phyloP scores from a whole-genome alignment of 1,140 invertebrate species.

The Augochlora pura region DNA sequence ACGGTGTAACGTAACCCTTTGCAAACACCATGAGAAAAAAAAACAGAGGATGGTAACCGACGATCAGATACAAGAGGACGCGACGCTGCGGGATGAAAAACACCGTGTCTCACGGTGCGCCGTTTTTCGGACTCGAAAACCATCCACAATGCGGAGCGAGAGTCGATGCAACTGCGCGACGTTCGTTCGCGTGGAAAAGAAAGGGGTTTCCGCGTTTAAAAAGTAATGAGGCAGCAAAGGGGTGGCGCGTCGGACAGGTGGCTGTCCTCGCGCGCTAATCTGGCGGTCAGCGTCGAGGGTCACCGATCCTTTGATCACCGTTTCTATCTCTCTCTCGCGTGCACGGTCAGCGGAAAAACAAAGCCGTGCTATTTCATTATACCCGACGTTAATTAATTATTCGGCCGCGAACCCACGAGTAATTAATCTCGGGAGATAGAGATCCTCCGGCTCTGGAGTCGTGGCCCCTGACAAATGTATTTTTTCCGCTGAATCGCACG shows the following conservation, averaged over 20 bases:
- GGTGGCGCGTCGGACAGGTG: not conserved
- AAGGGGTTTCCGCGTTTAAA: constrained; percentile 10
- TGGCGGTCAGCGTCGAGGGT: constrained; percentile 45
- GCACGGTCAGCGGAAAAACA: constrained; percentile 49
- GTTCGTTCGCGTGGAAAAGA: not conserved
- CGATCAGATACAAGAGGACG: constrained; percentile 2
- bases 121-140: constrained; percentile 19
- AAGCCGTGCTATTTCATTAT: constrained; percentile 70
- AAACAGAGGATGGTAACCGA: constrained; percentile 41
- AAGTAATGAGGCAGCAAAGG: not conserved
- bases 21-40: constrained; percentile 66
- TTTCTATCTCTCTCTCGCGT: not conserved
- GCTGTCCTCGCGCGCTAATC: constrained; percentile 19
- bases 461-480: constrained; percentile 73
- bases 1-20: constrained; percentile 65
- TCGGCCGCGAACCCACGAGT: constrained; percentile 60
- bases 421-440: constrained; percentile 74
- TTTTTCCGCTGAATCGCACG: constrained; percentile 77
- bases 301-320: constrained; percentile 44
- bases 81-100: constrained; percentile 9
- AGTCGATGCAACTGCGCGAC: constrained; percentile 44
- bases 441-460: constrained; percentile 35
- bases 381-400: constrained; percentile 74
- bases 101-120: constrained; percentile 46
- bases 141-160: not conserved